Percentiles rank a stretch among this genome's conserved stretches.
These are phyloP conservation scores for Phrynocephalus forsythii DNA, from an alignment of 2,797 vertebrate genomes.

Conservation along the genomic window DNA sequence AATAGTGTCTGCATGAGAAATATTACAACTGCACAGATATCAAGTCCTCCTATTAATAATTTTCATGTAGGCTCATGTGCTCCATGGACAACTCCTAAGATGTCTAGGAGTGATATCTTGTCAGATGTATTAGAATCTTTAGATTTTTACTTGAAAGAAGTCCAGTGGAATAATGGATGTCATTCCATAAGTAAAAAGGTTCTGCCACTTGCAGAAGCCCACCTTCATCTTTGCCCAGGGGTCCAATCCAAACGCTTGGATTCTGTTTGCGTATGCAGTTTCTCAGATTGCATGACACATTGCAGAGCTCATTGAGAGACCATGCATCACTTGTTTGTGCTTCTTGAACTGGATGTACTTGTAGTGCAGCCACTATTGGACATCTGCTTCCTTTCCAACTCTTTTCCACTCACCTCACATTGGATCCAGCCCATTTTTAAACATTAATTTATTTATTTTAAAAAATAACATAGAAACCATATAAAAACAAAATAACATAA, in stretches of 20 bases:
- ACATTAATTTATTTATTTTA: no score
- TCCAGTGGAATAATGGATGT: not conserved
- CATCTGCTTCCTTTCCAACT: no score
- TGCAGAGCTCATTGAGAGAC: not conserved
- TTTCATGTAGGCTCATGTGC: not conserved
- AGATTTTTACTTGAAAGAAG: not conserved
- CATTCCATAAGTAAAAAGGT: not conserved
- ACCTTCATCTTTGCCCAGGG: not conserved
- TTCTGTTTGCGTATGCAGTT: not conserved
- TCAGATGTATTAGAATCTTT: not conserved
- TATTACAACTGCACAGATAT: not conserved
- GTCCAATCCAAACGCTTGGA: not conserved
- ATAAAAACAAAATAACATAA: no score
- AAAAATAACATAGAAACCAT: no score
- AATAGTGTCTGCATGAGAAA: not conserved
- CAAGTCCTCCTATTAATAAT: not conserved
- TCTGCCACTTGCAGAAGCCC: not conserved
- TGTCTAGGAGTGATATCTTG: not conserved
- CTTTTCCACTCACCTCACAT: no score
- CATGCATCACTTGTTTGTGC: not conserved
- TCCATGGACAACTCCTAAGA: not conserved
- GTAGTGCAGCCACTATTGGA: no score
- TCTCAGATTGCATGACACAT: not conserved
- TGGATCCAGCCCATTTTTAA: no score
- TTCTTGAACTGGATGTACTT: not conserved